Percentiles rank a stretch among this genome's conserved stretches.
Conservation (phyloP, 2,113 vertebrate species). For the Tupaia tana region DNA sequence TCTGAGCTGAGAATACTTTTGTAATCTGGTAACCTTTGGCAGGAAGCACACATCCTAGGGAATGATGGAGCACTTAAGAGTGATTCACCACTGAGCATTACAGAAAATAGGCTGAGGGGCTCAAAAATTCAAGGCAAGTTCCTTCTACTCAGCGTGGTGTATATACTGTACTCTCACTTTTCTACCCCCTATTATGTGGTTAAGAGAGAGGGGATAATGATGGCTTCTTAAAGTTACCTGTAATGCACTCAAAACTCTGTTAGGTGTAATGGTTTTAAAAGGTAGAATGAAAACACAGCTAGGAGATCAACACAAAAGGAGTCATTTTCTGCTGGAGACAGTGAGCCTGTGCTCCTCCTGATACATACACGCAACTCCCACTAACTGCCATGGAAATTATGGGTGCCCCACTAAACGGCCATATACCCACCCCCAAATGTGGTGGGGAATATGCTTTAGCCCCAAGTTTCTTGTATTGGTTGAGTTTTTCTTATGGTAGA, state of each 20-base stretch:
- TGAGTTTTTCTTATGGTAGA: constrained; percentile 59
- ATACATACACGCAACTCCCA: constrained; percentile 20
- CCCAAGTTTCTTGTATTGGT: constrained; percentile 42
- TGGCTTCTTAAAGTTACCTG: constrained; percentile 74
- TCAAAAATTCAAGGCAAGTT: constrained; percentile 84
- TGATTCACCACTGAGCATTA: constrained; percentile 83
- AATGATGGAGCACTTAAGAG: constrained; percentile 84
- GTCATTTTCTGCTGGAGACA: constrained; percentile 70
- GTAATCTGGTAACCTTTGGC: constrained; percentile 86
- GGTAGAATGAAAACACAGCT: constrained; percentile 78
- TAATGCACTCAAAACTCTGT: constrained; percentile 80
- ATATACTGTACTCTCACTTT: constrained; percentile 76
- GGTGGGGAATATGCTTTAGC: constrained; percentile 17
- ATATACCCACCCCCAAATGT: rapidly evolving
- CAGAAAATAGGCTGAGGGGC: constrained; percentile 84
- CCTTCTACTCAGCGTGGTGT: constrained; percentile 70
- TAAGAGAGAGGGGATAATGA: constrained; percentile 83
- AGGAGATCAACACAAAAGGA: constrained; percentile 80
- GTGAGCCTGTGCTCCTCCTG: constrained; percentile 48
- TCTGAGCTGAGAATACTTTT: constrained; percentile 79
- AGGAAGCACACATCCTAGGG: constrained; percentile 80
- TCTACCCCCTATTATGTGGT: constrained; percentile 80
- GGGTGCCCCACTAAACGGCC: constrained; percentile 33
- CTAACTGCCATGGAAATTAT: constrained; percentile 72
- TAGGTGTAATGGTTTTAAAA: constrained; percentile 81